Evolutionary conservation across 2,113 vertebrate species (phyloP).

Genomic region (Xiphias gladius): DNA sequence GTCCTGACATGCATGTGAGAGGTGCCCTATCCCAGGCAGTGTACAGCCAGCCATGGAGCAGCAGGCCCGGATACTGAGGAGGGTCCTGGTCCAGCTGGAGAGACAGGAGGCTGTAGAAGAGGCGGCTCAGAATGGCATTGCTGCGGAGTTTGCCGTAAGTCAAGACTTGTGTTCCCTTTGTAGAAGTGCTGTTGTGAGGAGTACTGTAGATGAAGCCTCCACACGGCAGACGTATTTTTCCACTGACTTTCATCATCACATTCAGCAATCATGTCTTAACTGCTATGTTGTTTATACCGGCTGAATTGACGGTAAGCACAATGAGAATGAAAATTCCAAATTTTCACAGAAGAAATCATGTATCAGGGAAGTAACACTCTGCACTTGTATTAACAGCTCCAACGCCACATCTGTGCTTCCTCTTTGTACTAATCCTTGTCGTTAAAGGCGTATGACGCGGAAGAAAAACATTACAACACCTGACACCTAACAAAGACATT

Average conservation of each 20-base stretch:
- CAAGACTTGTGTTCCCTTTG: not conserved
- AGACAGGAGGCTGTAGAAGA: slow-evolving; percentile 68
- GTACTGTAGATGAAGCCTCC: not conserved
- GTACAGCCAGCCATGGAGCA: slow-evolving; percentile 77
- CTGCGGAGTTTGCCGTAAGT: slow-evolving; percentile 84
- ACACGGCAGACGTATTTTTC: not conserved
- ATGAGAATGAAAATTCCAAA: not conserved
- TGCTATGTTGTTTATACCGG: too few relatives aligned
- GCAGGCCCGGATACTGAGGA: slow-evolving; percentile 77
- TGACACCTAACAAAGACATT: not conserved
- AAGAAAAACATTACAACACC: slow-evolving; percentile 24
- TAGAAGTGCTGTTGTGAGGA: not conserved
- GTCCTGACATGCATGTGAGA: slow-evolving; percentile 77
- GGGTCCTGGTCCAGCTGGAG: slow-evolving; percentile 71
- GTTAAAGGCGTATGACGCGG: slow-evolving; percentile 27
- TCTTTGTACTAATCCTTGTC: slow-evolving; percentile 57
- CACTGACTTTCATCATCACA: not conserved
- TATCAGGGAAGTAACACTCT: slow-evolving; percentile 39
- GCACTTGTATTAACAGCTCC: not conserved
- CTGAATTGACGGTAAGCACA: not conserved
- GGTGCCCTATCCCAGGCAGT: slow-evolving; percentile 35
- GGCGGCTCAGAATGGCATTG: slow-evolving; percentile 55
- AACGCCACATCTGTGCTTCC: slow-evolving; percentile 62
- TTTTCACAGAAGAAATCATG: not conserved
- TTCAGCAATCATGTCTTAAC: not conserved